Evolutionary conservation across 64 coral and sea anemone species (phyloP), one percentile per base, ranked within the genome.

Genomic region (Dendrophyllia cribrosa): DNA sequence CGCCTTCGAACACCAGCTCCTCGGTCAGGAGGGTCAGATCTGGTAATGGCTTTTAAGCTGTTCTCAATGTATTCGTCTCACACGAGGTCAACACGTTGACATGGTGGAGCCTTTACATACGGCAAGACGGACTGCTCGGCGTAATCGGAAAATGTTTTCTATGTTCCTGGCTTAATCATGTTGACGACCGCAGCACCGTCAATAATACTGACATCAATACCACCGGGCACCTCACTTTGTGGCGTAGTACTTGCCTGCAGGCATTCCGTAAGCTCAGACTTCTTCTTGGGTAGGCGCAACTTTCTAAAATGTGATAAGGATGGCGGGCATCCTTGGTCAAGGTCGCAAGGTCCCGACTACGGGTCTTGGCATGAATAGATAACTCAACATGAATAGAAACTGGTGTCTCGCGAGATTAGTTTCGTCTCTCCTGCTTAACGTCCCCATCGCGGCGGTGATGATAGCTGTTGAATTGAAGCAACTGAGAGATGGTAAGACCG

Each of bases 301-400:
- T 94, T 89, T 61, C 92, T 67, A 61, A 83, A 52, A 88, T 89
- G 53, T 24, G 86, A 88, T 73, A 94, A 83, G 0, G 86, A 89
- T 26, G 86, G 92, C 21, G 86, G 92, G 43, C n/a, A 94, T 26
- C 86, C 92, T 46, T 89, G 80, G 24, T 92, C 34, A 34, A 34
- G 34, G 34, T 34, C 34, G n/a, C n/a, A n/a, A n/a, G n/a, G n/a
- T n/a, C n/a, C n/a, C n/a, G n/a, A n/a, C n/a, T n/a, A n/a, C n/a
- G n/a, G 34, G 34, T 34, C 34, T 34, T 34, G 34, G 34, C 34
- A 34, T 34, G 34, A 34, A 34, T n/a, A n/a, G n/a, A n/a, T n/a
- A n/a, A n/a, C n/a, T n/a, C n/a, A n/a, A n/a, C n/a, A n/a, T n/a
- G n/a, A n/a, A n/a, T n/a, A n/a, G n/a, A n/a, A n/a, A n/a, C n/a